Evolutionary conservation across 2,797 vertebrate genomes (phyloP).

Genomic region (Silurus lanzhouensis): DNA sequence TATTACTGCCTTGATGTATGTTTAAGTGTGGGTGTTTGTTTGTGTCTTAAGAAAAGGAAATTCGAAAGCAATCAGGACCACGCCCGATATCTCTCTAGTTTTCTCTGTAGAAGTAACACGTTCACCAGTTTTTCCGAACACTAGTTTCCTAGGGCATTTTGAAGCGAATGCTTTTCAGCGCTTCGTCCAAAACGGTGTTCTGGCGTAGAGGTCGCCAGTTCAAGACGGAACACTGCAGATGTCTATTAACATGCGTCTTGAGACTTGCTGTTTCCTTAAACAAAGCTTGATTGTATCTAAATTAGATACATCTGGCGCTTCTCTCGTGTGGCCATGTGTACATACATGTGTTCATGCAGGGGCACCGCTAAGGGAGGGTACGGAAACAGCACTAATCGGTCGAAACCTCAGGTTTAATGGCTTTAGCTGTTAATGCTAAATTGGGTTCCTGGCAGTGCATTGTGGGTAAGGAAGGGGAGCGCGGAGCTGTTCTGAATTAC

Average conservation of each 20-base stretch:
- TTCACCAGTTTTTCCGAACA: background rate
- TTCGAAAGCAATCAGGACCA: background rate
- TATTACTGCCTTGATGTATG: background rate
- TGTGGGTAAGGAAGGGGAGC: background rate
- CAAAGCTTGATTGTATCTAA: conserved; percentile 15
- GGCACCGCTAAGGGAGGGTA: background rate
- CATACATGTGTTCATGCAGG: background rate
- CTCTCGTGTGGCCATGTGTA: background rate
- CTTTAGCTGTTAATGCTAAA: conserved; percentile 17
- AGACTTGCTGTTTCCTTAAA: conserved; percentile 3
- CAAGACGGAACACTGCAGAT: no score
- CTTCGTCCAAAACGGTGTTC: background rate
- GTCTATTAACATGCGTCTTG: background rate
- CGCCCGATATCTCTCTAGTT: background rate
- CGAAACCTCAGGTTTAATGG: background rate
- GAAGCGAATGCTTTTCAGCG: no score
- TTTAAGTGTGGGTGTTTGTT: background rate
- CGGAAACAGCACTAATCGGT: background rate
- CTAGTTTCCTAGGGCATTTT: background rate
- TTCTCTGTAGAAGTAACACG: background rate
- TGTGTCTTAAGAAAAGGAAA: no score
- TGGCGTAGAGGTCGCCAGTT: background rate
- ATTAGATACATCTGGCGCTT: background rate
- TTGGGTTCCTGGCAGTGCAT: conserved; percentile 4
- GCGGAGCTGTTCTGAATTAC: conserved; percentile 5